Conservation (phyloP, 2,888 invertebrate genomes). For the Tuta absoluta region DNA sequence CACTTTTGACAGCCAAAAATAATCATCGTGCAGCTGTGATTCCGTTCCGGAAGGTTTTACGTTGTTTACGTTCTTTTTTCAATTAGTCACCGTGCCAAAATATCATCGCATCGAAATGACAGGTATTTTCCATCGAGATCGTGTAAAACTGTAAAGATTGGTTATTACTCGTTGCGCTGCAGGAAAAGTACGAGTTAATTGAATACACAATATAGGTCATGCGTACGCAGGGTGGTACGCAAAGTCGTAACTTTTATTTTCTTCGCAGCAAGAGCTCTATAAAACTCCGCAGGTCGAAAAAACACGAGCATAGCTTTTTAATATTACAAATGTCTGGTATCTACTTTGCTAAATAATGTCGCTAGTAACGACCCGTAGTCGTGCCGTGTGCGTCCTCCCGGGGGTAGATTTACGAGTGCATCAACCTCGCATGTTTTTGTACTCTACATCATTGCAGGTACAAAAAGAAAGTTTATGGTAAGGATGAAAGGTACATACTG, state of each 20-base stretch:
- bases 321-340: constrained; percentile 27
- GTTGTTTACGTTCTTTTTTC: constrained; percentile 6
- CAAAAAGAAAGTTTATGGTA: constrained; percentile 1
- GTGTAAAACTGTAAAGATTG: not conserved
- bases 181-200: constrained; percentile 4
- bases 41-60: constrained; percentile 21
- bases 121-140: not conserved
- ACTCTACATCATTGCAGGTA: not conserved
- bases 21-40: constrained; percentile 13
- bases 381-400: constrained; percentile 36
- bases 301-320: constrained; percentile 27
- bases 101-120: constrained; percentile 15
- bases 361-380: constrained; percentile 39
- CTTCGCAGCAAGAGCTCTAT: constrained; percentile 22
- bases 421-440: constrained; percentile 39
- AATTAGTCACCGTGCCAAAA: constrained; percentile 16
- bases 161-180: not conserved
- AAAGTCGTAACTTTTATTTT: constrained; percentile 23
- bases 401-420: constrained; percentile 50
- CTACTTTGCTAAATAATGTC: constrained; percentile 37
- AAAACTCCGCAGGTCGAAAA: constrained; percentile 22
- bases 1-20: constrained; percentile 26
- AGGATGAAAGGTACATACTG: not conserved
- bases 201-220: constrained; percentile 12
- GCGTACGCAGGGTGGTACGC: constrained; percentile 1